Base-by-base conservation (phyloP, 2,888 invertebrate species). In the Hydroisotoma schaefferi region DNA sequence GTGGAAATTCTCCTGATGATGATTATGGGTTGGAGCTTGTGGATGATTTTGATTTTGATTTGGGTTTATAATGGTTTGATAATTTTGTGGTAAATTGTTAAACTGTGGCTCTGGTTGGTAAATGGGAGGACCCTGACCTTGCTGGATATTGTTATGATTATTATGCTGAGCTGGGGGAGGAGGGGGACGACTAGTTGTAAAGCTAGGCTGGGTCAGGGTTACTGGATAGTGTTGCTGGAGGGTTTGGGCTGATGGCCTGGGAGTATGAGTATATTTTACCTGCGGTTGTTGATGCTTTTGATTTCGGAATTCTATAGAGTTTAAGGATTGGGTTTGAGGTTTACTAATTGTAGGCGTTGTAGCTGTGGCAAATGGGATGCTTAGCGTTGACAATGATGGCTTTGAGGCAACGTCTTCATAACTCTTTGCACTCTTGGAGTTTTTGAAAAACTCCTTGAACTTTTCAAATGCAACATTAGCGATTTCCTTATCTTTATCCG, bases 391-490 rank as follows among this genome's bases (percentile, higher is more conserved):
- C 20, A 40, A 40, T 4, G 40, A 40, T n/a, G n/a, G n/a, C 20
- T 20, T 40, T 40, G 15, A 20, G 8, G 29, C 18, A 12, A 55
- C 54, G 5, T 40, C 40, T 25, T 64, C 58, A 55, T 37, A 61
- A n/a, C 38, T 38, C 26, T 54, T 55, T 20, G 46, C 61, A 28
- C 55, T 58, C 22, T 52, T 52, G 29, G 65, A 53, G 48, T 67
- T 59, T 37, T 61, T 56, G 49, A 72, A 70, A 52, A 68, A 72
- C 23, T 69, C 65, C 48, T 72, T 65, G 33, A 72, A 72, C 22
- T 65, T 61, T 40, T 68, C 58, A 44, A 72, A 72, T 8, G 72
- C 72, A 23, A 62, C 56, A 47, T 72, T 64, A 20, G 72, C 72
- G 20, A 72, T 70, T 44, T 65, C 63, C 47, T 68, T 68, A 37